phyloP scores from a whole-genome alignment of 2,888 invertebrate genomes.

The Antheraea assamensis region DNA sequence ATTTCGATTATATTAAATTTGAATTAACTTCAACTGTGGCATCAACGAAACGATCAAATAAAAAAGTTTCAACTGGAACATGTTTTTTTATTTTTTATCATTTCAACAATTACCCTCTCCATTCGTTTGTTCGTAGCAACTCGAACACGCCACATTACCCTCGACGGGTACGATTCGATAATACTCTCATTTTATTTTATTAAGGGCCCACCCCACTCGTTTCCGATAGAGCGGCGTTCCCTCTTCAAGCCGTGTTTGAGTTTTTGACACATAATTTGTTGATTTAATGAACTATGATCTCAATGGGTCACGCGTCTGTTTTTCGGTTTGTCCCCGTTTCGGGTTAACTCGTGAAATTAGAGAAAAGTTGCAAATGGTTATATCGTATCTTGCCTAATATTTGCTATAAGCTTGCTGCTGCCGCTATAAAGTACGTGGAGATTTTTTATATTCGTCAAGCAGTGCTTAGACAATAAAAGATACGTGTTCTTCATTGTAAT shows the following conservation, averaged over 20 bases:
- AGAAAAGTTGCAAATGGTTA: not conserved
- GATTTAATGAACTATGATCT: slow-evolving; percentile 63
- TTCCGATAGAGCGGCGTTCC: slow-evolving; percentile 52
- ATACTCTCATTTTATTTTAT: slow-evolving; percentile 75
- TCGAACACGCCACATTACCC: slow-evolving; percentile 61
- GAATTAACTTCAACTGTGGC: not conserved
- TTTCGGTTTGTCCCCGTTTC: slow-evolving; percentile 1
- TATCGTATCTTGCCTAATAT: not conserved
- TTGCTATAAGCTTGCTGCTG: not conserved
- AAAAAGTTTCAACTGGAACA: not conserved
- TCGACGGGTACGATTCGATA: slow-evolving; percentile 66
- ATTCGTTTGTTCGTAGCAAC: slow-evolving; percentile 1
- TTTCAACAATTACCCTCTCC: slow-evolving; percentile 18
- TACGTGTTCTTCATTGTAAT: too few relatives aligned
- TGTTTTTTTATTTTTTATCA: not conserved
- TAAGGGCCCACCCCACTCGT: slow-evolving; percentile 47
- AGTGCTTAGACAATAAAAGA: too few relatives aligned
- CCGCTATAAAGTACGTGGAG: too few relatives aligned
- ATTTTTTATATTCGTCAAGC: too few relatives aligned
- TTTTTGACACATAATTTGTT: slow-evolving; percentile 73
- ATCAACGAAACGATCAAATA: not conserved
- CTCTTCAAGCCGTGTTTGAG: slow-evolving; percentile 54
- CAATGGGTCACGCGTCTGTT: slow-evolving; percentile 35
- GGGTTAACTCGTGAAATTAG: not conserved
- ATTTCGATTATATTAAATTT: not conserved